These are phyloP conservation scores for Siderastrea radians DNA, from an alignment of 92 coral and sea anemone species.

Conservation along the genomic window DNA sequence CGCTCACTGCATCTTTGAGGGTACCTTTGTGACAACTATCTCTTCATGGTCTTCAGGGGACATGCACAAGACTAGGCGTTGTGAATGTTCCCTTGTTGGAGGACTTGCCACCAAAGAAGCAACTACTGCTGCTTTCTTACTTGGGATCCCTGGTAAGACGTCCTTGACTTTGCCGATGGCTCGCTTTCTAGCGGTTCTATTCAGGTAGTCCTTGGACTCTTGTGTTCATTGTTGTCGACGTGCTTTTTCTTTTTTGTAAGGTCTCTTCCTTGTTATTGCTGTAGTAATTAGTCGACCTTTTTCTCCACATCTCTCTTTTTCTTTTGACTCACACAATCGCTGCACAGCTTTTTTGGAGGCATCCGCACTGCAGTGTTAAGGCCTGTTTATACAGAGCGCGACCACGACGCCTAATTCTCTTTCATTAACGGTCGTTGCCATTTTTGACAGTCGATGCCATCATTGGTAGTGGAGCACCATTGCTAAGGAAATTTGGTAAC, in stretches of 20 bases:
- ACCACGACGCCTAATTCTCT: too few relatives aligned
- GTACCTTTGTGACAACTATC: background rate
- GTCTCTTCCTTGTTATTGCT: background rate
- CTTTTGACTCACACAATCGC: background rate
- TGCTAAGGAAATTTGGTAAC: too few relatives aligned
- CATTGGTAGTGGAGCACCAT: too few relatives aligned
- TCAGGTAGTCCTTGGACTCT: background rate
- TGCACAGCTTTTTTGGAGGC: background rate
- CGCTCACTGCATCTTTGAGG: background rate
- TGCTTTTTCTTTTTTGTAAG: background rate
- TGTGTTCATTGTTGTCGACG: too few relatives aligned
- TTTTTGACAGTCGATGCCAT: too few relatives aligned
- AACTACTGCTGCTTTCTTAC: slow-evolving; percentile 27
- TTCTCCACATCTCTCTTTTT: background rate
- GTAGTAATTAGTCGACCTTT: background rate
- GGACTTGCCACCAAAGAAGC: slow-evolving; percentile 25
- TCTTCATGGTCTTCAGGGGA: background rate
- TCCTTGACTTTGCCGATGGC: slow-evolving; percentile 17
- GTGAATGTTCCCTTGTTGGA: slow-evolving; percentile 24
- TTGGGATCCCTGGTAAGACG: slow-evolving; percentile 19
- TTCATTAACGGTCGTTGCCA: too few relatives aligned
- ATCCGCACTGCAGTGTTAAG: too few relatives aligned
- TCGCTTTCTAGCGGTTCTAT: slow-evolving; percentile 27
- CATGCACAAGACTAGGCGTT: background rate
- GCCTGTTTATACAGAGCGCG: too few relatives aligned